Evolutionary conservation across 1,140 invertebrate genomes (phyloP), one percentile per base, ranked within the genome.

Genomic region (Leptopilina clavipes): DNA sequence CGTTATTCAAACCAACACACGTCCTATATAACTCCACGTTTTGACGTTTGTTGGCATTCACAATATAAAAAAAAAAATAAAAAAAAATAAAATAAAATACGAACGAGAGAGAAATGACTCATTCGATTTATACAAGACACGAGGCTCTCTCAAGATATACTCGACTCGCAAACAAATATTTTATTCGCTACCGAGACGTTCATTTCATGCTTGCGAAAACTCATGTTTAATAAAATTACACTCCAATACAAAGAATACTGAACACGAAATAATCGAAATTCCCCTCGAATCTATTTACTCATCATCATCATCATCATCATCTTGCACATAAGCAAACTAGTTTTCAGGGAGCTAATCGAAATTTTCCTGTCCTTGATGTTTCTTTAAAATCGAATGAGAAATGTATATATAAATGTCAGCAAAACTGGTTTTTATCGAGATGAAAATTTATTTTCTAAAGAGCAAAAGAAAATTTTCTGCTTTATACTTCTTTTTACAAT

Each of bases 201-300:
- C 59, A 65, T 65, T 65, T 65, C n/a, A 65, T 65, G 59, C 59
- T 65, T 65, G 59, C 59, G 59, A 65, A 65, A 65, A 65, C 59
- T 65, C 59, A 65, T 65, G 59, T 65, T 40, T 65, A 65, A 65
- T 65, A 65, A 65, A 65, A 65, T 65, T 65, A 65, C 59, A 65
- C 25, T 65, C 17, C 22, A 31, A 25, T 19, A 65, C 22, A 31
- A 65, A 14, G 22, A 25, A 25, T 59, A n/a, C n/a, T n/a, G 19
- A 65, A 19, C 22, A 65, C 25, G 25, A 31, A 31, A 31, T 31
- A 31, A 31, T 31, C 25, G 25, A 31, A 31, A 2, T 31, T 31
- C 25, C 25, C 25, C n/a, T n/a, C n/a, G n/a, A n/a, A n/a, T n/a
- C n/a, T n/a, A n/a, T n/a, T n/a, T n/a, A n/a, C n/a, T n/a, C n/a